phyloP scores from a whole-genome alignment of 2,113 vertebrate species.

The Otus sunia region DNA sequence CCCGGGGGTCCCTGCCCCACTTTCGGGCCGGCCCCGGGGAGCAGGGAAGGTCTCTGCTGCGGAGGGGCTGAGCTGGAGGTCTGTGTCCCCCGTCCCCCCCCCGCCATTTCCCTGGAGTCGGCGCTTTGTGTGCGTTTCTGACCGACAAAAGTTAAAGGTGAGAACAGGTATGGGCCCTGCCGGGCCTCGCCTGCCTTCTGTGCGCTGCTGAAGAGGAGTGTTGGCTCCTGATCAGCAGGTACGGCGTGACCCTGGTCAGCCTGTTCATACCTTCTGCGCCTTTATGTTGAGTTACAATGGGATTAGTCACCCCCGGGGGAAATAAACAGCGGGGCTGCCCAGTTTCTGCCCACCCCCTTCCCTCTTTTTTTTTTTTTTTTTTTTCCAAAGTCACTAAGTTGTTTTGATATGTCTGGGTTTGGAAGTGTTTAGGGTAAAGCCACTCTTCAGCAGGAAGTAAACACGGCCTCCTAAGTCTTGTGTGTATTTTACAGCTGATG shows the following conservation, averaged over 20 bases:
- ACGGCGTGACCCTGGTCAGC: not conserved
- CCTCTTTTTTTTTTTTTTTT: rapidly evolving
- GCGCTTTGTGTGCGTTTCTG: not conserved
- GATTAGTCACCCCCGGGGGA: not conserved
- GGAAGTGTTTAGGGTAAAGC: not conserved
- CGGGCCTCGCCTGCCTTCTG: not conserved
- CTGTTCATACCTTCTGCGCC: not conserved
- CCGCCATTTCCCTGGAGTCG: rapidly evolving
- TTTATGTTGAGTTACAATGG: not conserved
- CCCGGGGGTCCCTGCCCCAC: too few relatives aligned
- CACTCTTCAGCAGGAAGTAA: not conserved
- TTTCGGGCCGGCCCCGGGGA: not conserved
- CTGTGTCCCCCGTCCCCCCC: not conserved
- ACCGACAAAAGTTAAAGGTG: not conserved
- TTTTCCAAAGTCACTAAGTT: not conserved
- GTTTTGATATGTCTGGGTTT: not conserved
- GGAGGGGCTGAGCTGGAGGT: not conserved
- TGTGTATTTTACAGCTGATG: not conserved
- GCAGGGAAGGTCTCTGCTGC: not conserved
- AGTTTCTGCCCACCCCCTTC: rapidly evolving
- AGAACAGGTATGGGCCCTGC: not conserved
- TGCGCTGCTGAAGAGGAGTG: not conserved
- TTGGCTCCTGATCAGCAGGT: not conserved
- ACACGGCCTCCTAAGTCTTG: not conserved
- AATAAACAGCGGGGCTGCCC: not conserved